These are phyloP conservation scores for Athalia circularis DNA, from an alignment of 2,888 invertebrate species.

Conservation along the genomic window DNA sequence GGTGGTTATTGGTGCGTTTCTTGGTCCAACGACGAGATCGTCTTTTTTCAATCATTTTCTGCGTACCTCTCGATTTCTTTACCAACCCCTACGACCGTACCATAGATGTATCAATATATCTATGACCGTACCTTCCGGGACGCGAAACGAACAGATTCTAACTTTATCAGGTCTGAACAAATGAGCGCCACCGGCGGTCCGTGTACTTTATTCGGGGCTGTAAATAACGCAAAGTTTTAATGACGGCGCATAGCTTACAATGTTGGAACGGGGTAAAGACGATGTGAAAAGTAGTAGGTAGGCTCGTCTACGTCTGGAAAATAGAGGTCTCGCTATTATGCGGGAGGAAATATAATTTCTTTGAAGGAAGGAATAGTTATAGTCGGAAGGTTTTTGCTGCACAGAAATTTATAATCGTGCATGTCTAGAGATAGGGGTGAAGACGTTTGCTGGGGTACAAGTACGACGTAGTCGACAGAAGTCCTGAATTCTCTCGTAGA, in stretches of 20 bases:
- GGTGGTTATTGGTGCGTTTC: neutral
- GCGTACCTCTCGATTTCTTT: neutral
- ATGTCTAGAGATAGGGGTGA: neutral
- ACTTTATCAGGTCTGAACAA: conserved; percentile 47
- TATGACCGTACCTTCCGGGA: neutral
- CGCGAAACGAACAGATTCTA: conserved; percentile 31
- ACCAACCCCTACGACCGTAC: neutral
- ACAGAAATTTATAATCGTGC: conserved; percentile 7
- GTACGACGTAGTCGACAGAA: no score
- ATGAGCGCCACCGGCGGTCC: conserved; percentile 46
- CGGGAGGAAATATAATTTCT: no score
- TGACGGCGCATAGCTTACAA: conserved; percentile 52
- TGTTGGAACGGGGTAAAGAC: conserved; percentile 6
- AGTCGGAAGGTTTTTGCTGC: conserved; percentile 18
- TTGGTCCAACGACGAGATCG: neutral
- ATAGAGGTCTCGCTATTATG: no score
- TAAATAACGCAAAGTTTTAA: conserved; percentile 61
- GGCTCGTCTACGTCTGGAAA: neutral
- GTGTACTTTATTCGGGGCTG: conserved; percentile 55
- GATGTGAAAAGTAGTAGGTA: conserved; percentile 13
- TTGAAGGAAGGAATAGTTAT: neutral
- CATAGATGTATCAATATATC: no score
- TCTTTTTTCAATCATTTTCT: conserved; percentile 1
- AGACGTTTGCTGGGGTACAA: no score
- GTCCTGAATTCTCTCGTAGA: no score